Conservation (phyloP, 2,888 invertebrate genomes). For the Colostygia pectinataria region DNA sequence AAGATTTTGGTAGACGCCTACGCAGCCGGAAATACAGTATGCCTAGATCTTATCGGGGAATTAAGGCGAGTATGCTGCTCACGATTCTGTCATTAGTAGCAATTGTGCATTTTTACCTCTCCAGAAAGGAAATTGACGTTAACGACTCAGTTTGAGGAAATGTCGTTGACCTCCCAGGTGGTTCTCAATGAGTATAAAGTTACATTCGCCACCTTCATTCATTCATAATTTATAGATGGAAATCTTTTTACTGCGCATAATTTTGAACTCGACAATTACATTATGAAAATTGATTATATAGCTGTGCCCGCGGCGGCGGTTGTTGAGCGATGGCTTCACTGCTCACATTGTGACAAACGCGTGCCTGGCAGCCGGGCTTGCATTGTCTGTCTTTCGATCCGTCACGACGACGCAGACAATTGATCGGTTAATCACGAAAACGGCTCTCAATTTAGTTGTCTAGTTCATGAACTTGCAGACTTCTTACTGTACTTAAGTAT, state of each 20-base stretch:
- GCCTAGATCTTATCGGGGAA: slow-evolving; percentile 63
- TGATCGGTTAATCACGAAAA: slow-evolving; percentile 66
- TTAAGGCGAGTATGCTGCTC: slow-evolving; percentile 59
- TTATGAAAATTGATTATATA: slow-evolving; percentile 25
- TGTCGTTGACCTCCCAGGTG: slow-evolving; percentile 45
- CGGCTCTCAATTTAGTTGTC: slow-evolving; percentile 31
- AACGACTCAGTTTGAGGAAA: slow-evolving; percentile 47
- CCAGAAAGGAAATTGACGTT: slow-evolving; percentile 66
- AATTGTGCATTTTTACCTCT: slow-evolving; percentile 67
- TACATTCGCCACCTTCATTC: slow-evolving; percentile 16
- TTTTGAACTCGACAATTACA: slow-evolving; percentile 13
- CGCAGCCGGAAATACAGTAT: slow-evolving; percentile 72
- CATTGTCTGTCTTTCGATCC: slow-evolving; percentile 44
- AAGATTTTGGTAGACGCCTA: slow-evolving; percentile 63
- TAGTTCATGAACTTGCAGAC: slow-evolving; percentile 21
- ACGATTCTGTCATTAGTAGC: slow-evolving; percentile 77
- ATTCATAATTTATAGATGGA: slow-evolving; percentile 22
- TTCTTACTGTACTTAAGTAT: slow-evolving; percentile 17
- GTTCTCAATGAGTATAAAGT: slow-evolving; percentile 8
- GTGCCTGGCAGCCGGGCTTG: slow-evolving; percentile 38
- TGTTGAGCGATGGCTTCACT: slow-evolving; percentile 14
- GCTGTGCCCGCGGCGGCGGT: slow-evolving; percentile 2
- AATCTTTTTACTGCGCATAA: slow-evolving; percentile 14
- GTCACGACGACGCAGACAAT: slow-evolving; percentile 44
- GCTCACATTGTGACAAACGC: slow-evolving; percentile 33